Evolutionary conservation across 1,140 invertebrate species (phyloP).

Genomic region (Drosophila teissieri): DNA sequence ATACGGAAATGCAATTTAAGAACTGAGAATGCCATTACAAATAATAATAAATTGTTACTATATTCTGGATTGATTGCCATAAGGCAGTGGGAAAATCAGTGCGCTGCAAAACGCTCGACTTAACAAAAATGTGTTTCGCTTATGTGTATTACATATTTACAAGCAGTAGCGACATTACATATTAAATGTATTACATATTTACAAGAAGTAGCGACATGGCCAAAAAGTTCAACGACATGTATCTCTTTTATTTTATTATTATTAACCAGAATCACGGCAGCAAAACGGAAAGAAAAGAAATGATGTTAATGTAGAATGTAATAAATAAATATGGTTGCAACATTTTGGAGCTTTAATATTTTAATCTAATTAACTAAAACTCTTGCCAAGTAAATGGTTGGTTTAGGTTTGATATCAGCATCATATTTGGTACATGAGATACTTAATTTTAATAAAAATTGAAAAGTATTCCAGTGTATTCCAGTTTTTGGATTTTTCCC

Average conservation of each 20-base stretch:
- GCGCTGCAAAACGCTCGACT: neutral
- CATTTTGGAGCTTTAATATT: too few species aligned
- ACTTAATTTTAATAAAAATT: neutral
- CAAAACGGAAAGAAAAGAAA: neutral
- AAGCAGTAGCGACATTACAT: neutral
- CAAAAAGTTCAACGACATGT: conserved; percentile 1
- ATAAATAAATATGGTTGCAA: neutral
- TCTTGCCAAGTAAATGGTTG: too few species aligned
- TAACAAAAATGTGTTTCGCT: neutral
- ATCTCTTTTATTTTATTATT: neutral
- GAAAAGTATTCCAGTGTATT: neutral
- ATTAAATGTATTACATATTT: too few species aligned
- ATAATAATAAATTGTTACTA: neutral
- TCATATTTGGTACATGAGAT: too few species aligned
- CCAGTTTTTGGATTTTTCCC: too few species aligned
- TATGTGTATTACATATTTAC: neutral
- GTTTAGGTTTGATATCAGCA: too few species aligned
- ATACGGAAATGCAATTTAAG: conserved; percentile 6
- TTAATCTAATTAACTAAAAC: too few species aligned
- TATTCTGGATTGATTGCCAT: neutral
- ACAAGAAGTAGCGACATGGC: neutral
- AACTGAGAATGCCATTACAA: neutral
- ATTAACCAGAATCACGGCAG: neutral
- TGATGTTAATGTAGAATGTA: neutral
- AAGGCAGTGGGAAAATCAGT: neutral